A percentile compares a stretch with the other conserved stretches of the same genome.
phyloP scores from a whole-genome alignment of 1,140 invertebrate species.

The Harlomillsia oculata region DNA sequence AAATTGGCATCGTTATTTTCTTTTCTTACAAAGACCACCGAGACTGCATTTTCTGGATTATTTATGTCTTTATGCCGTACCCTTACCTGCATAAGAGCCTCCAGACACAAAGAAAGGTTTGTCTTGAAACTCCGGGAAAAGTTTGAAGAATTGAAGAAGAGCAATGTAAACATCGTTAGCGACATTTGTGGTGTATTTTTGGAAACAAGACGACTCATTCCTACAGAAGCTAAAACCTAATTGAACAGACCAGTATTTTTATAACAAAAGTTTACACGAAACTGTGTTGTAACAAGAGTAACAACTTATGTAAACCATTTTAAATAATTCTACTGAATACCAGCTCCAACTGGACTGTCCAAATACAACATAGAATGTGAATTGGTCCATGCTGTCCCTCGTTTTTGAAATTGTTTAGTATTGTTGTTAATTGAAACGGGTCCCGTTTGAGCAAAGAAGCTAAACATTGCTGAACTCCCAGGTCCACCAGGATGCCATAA shows the following conservation, averaged over 20 bases:
- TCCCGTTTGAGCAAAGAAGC: background rate
- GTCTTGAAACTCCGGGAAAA: slow-evolving; percentile 39
- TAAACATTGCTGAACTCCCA: background rate
- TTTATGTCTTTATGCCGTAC: background rate
- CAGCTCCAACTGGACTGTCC: slow-evolving; percentile 46
- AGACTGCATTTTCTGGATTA: background rate
- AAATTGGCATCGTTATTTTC: background rate
- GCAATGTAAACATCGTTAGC: slow-evolving; percentile 42
- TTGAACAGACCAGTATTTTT: too few species aligned
- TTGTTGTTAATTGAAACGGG: background rate
- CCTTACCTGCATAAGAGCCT: slow-evolving; percentile 37
- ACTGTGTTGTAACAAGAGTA: too few species aligned
- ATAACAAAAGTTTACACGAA: too few species aligned
- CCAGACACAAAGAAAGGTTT: slow-evolving; percentile 43
- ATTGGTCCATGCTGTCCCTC: slow-evolving; percentile 42
- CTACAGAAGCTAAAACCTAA: too few species aligned
- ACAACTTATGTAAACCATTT: too few species aligned
- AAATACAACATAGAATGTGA: slow-evolving; percentile 46
- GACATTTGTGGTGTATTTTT: slow-evolving; percentile 40
- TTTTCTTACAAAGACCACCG: background rate
- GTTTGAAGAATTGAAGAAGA: slow-evolving; percentile 41
- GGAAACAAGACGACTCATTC: too few species aligned
- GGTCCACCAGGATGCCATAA: background rate
- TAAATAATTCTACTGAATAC: slow-evolving; percentile 22
- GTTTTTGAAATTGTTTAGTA: slow-evolving; percentile 26